Conservation (phyloP, 2,888 invertebrate species). For the Drosophila antonietae region DNA sequence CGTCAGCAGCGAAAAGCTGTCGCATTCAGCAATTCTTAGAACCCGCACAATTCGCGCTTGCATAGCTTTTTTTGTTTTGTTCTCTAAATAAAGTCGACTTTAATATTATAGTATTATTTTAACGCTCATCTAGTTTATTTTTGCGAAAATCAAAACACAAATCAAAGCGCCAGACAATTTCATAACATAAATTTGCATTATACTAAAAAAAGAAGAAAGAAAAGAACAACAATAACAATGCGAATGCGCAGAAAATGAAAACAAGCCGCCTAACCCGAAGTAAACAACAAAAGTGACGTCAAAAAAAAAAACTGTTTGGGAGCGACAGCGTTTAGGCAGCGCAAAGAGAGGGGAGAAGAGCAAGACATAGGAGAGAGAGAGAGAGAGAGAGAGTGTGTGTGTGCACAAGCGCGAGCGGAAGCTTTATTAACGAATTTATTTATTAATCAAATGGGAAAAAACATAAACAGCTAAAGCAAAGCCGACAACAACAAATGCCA, state of each 20-base stretch:
- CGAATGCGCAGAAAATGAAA: conserved; percentile 64
- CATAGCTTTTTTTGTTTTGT: conserved; percentile 2
- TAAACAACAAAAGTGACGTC: conserved; percentile 81
- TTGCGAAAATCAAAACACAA: conserved; percentile 60
- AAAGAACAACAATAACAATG: conserved; percentile 45
- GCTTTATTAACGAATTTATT: conserved; percentile 66
- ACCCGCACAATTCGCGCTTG: conserved; percentile 21
- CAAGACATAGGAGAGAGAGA: conserved; percentile 2
- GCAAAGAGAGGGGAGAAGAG: conserved; percentile 1
- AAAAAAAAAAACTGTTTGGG: conserved; percentile 42
- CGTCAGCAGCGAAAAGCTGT: conserved; percentile 29
- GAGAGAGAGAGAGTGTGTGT: conserved; percentile 14
- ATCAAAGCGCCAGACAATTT: conserved; percentile 73
- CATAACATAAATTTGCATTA: conserved; percentile 76
- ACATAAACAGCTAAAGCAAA: conserved; percentile 57
- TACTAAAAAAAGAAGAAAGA: conserved; percentile 33
- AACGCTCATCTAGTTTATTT: conserved; percentile 56
- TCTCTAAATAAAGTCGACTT: conserved; percentile 23
- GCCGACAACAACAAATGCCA: conserved; percentile 6
- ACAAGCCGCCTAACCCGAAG: conserved; percentile 63
- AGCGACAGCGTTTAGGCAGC: conserved; percentile 10
- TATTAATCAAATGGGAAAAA: conserved; percentile 70
- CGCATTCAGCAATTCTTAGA: conserved; percentile 20
- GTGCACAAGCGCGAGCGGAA: conserved; percentile 44
- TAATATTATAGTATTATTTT: conserved; percentile 25